These are phyloP conservation scores for Typhlomys cinereus DNA, from an alignment of 2,113 vertebrate genomes.

Conservation along the genomic window DNA sequence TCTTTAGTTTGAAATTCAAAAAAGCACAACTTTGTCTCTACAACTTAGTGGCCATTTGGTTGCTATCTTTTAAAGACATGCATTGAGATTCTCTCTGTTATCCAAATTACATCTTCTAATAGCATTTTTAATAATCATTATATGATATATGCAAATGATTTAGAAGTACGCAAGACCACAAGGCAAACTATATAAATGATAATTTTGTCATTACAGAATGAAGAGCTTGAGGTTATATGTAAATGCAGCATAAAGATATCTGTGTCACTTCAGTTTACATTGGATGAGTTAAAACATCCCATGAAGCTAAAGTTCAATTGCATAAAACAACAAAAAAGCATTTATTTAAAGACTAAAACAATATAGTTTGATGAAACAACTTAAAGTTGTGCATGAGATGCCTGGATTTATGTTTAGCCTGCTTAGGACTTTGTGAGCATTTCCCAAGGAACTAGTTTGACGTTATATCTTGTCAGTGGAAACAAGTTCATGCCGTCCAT, in stretches of 20 bases:
- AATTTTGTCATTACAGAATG: neutral
- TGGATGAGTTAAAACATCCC: neutral
- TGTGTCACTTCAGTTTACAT: neutral
- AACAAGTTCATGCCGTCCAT: neutral
- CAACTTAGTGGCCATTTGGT: neutral
- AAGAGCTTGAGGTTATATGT: neutral
- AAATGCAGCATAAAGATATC: neutral
- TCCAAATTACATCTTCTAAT: neutral
- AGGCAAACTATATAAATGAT: neutral
- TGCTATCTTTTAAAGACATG: neutral
- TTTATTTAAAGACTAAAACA: neutral
- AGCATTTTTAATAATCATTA: neutral
- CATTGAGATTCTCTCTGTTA: neutral
- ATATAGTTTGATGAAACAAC: neutral
- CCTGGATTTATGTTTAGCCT: neutral
- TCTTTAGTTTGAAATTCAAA: too few species aligned
- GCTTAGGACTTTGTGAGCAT: neutral
- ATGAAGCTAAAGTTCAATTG: constrained; percentile 11
- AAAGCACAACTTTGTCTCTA: too few species aligned
- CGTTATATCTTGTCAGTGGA: neutral
- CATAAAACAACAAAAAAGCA: neutral
- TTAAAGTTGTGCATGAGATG: neutral
- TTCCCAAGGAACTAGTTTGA: neutral
- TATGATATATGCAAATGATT: neutral
- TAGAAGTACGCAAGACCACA: neutral